A percentile compares a stretch with the other conserved stretches of the same genome.
phyloP scores from a whole-genome alignment of 2,888 invertebrate species.

The Pandemis cinnamomeana region DNA sequence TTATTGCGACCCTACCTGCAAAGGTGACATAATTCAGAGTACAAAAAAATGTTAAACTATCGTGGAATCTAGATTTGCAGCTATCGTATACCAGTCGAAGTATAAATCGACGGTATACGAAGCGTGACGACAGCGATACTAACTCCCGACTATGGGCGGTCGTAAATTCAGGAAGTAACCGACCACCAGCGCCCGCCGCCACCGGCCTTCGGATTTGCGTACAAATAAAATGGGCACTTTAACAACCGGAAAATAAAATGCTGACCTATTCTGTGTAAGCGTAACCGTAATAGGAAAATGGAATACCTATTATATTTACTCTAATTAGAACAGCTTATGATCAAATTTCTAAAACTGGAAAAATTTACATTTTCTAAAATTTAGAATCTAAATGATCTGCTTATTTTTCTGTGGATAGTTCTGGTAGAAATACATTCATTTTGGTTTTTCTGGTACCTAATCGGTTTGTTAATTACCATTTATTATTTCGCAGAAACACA shows the following conservation, averaged over 20 bases:
- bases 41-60: slow-evolving; percentile 33
- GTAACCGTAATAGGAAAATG: slow-evolving; percentile 45
- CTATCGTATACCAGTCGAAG: slow-evolving; percentile 60
- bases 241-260: slow-evolving; percentile 71
- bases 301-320: slow-evolving; percentile 28
- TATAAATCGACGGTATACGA: slow-evolving; percentile 76
- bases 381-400: too few species aligned
- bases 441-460: too few species aligned
- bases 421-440: too few species aligned
- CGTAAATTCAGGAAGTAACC: slow-evolving; percentile 76
- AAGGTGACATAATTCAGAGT: slow-evolving; percentile 20
- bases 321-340: slow-evolving; percentile 17
- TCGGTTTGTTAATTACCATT: too few species aligned
- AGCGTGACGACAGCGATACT: slow-evolving; percentile 77
- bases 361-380: too few species aligned
- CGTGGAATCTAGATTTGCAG: slow-evolving; percentile 37
- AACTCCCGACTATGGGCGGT: slow-evolving; percentile 69
- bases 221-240: slow-evolving; percentile 76
- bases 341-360: not conserved
- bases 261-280: slow-evolving; percentile 53
- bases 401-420: too few species aligned
- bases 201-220: slow-evolving; percentile 74
- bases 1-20: slow-evolving; percentile 18
- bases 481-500: too few species aligned
- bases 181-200: slow-evolving; percentile 66